phyloP scores from a whole-genome alignment of 2,888 invertebrate species.

The Nomada lathburiana region DNA sequence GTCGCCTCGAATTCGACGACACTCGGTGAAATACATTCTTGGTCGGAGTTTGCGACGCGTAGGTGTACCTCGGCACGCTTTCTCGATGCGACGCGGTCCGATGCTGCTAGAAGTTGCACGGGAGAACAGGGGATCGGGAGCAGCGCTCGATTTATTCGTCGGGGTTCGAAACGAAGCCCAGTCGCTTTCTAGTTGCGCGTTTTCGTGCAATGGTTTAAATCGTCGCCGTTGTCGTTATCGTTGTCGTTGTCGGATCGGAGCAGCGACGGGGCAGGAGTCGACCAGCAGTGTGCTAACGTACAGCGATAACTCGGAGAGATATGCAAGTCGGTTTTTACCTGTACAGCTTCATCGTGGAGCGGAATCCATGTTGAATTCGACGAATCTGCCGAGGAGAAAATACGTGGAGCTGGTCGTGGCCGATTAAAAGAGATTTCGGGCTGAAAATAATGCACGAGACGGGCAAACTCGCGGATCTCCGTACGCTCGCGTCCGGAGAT shows the following conservation, averaged over 20 bases:
- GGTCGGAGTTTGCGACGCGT: neutral
- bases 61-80: slow-evolving; percentile 36
- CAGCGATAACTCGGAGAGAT: slow-evolving; percentile 60
- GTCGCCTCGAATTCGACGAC: neutral
- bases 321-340: slow-evolving; percentile 31
- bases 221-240: slow-evolving; percentile 21
- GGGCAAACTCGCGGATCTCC: too few relatives aligned
- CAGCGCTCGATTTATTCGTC: slow-evolving; percentile 65
- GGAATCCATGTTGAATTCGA: neutral
- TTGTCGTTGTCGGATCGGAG: slow-evolving; percentile 1
- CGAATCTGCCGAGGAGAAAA: neutral
- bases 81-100: slow-evolving; percentile 35
- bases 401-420: neutral
- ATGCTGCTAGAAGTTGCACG: slow-evolving; percentile 18
- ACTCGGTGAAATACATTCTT: neutral
- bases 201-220: slow-evolving; percentile 51
- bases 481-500: neutral
- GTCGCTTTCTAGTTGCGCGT: slow-evolving; percentile 62
- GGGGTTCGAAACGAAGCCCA: slow-evolving; percentile 34
- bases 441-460: neutral
- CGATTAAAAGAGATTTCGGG: slow-evolving; percentile 15
- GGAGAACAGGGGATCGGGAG: too few relatives aligned
- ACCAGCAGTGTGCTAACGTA: slow-evolving; percentile 24
- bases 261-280: neutral
- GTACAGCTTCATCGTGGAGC: neutral